Evolutionary conservation across 2,113 vertebrate species (phyloP), one percentile per base, ranked within the genome.

Genomic region (Collichthys lucidus): DNA sequence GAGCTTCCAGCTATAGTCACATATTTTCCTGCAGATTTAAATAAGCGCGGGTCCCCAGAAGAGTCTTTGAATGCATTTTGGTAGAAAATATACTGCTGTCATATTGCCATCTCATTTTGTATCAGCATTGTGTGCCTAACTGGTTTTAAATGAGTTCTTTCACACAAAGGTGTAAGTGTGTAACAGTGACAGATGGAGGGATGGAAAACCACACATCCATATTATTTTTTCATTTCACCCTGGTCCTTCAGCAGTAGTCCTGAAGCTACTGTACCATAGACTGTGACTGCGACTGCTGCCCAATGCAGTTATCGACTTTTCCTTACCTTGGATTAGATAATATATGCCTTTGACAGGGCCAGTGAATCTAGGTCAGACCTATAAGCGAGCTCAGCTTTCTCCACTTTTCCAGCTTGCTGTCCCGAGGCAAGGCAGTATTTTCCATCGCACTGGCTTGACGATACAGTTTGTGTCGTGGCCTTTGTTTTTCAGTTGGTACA

Each of bases 261-360:
- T 64, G 69, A 73, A 80, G 80, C 75, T 74, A 77, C 89, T 88
- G 76, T 87, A 82, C 79, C 78, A 71, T 67, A 77, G 74, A 84
- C 68, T 64, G 22, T 73, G 55, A 24, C 80, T 74, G 57, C 74
- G 59, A 66, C 52, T 67, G 26, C 47, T 85, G 56, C 86, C 79
- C 76, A 64, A 49, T 82, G 80, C 56, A 74, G 77, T 88, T 83
- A 87, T 89, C 65, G 22, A 73, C 76, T 77, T 87, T 90, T 81
- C 71, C 85, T 89, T 89, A 91, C 84, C 84, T 90, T 91, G 89
- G 82, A 89, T 93, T 85, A 87, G 86, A 91, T 93, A 92, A 93
- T 87, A 75, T 89, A 82, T 90, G 87, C 76, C 62, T 91, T 86
- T 86, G 80, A 92, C 85, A 64, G 81, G 67, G 66, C 86, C 16